Evolutionary conservation across 1,140 invertebrate genomes (phyloP), one percentile per base, ranked within the genome.

Genomic region (Sycophaga agraensis): DNA sequence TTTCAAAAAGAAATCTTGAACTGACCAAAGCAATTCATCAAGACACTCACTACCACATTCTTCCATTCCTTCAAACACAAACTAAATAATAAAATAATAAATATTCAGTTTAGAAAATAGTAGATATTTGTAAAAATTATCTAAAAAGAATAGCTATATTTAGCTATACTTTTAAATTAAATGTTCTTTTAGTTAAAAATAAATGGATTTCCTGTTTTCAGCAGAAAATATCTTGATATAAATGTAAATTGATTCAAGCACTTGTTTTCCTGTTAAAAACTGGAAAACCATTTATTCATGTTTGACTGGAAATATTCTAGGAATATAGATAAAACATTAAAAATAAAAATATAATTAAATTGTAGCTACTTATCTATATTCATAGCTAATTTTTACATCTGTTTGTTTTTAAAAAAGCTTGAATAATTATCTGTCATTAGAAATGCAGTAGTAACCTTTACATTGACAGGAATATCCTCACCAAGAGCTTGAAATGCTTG

Each of bases 21-120:
- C 82, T 4, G 86, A 74, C 64, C 86, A 80, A 1, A 99, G 80
- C 14, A 98, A 77, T 3, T 94, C 91, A 77, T 99, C 95, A 11
- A 99, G 81, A 26, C 97, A 97, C 79, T 94, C 92, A 63, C 95
- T 98, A 7, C 97, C 96, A 70, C 88, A 91, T 80, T 99, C 97
- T 82, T 99, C 97, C 97, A 99, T 99, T 43, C 93, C 96, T 85
- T 99, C 97, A 75, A 99, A 94, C 17, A 93, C 86, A 82, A 99
- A 98, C 86, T 92, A 71, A 35, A 81, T 79, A 67, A 65, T 2
- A 64, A 65, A 0, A n/a, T n/a, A n/a, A n/a, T n/a, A n/a, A n/a
- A n/a, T n/a, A n/a, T n/a, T n/a, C n/a, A n/a, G n/a, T n/a, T n/a
- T n/a, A n/a, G n/a, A n/a, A n/a, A 31, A 49, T 11, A 3, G 14